Evolutionary conservation across 2,888 invertebrate genomes (phyloP).

Genomic region (Andrena fulva): DNA sequence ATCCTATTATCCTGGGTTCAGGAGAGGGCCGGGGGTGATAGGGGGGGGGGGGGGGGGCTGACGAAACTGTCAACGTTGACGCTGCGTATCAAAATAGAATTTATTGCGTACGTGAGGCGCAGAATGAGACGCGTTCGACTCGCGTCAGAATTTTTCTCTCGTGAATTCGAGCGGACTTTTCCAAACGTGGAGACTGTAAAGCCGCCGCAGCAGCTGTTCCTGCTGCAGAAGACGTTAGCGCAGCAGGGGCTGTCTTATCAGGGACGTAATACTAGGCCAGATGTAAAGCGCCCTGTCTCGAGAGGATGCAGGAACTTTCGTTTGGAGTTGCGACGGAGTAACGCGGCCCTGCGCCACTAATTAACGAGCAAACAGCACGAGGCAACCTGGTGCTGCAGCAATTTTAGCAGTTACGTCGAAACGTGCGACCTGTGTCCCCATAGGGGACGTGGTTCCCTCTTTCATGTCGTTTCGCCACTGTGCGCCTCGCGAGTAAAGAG

Average conservation of each 20-base stretch:
- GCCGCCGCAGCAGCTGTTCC: neutral
- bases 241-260: conserved; percentile 16
- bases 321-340: conserved; percentile 12
- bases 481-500: neutral
- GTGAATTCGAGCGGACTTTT: neutral
- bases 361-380: conserved; percentile 42
- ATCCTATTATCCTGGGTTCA: conserved; percentile 22
- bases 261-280: neutral
- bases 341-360: conserved; percentile 24
- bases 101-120: conserved; percentile 29
- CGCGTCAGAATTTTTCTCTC: conserved; percentile 19
- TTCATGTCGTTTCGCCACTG: conserved; percentile 11
- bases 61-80: conserved; percentile 3
- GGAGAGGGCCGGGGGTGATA: no score
- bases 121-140: conserved; percentile 11
- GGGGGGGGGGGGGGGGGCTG: no score
- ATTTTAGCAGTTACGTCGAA: conserved; percentile 23
- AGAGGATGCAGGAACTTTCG: conserved; percentile 39
- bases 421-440: neutral
- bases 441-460: conserved; percentile 28
- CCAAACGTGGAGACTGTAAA: neutral
- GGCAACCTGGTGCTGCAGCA: neutral
- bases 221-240: neutral
- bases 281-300: conserved; percentile 24
- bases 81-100: conserved; percentile 49